Conservation (phyloP, 2,888 invertebrate genomes). For the Spodoptera picta region DNA sequence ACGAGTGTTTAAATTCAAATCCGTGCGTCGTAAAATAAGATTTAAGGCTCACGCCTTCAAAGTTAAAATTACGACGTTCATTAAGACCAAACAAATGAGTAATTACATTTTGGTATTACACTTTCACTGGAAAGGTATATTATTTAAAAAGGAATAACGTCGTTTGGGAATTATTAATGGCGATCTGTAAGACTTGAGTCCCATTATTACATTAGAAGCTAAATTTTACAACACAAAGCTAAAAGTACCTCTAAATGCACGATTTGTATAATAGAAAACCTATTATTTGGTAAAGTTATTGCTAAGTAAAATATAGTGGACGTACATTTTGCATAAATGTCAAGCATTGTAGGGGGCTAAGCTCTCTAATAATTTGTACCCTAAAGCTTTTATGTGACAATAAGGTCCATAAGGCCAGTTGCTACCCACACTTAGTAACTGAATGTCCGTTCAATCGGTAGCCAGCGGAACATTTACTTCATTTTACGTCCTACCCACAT, state of each 20-base stretch:
- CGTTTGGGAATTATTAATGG: conserved; percentile 3
- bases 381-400: conserved; percentile 15
- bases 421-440: conserved; percentile 33
- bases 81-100: conserved; percentile 31
- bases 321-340: too few relatives aligned
- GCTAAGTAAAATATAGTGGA: too few relatives aligned
- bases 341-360: neutral
- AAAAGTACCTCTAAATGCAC: too few relatives aligned
- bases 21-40: conserved; percentile 41
- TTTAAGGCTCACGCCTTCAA: conserved; percentile 36
- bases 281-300: too few relatives aligned
- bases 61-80: conserved; percentile 26
- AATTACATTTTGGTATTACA: conserved; percentile 27
- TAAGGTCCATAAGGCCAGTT: conserved; percentile 7
- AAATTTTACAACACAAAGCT: conserved; percentile 1
- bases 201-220: conserved; percentile 10
- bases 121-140: conserved; percentile 32
- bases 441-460: conserved; percentile 8
- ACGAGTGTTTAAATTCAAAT: conserved; percentile 49
- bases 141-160: conserved; percentile 16
- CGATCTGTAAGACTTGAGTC: conserved; percentile 3
- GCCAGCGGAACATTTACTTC: conserved; percentile 35
- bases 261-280: neutral
- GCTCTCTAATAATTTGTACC: conserved; percentile 20
- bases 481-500: conserved; percentile 51